Conservation (phyloP, 2,888 invertebrate genomes). For the Melanostoma scalare region DNA sequence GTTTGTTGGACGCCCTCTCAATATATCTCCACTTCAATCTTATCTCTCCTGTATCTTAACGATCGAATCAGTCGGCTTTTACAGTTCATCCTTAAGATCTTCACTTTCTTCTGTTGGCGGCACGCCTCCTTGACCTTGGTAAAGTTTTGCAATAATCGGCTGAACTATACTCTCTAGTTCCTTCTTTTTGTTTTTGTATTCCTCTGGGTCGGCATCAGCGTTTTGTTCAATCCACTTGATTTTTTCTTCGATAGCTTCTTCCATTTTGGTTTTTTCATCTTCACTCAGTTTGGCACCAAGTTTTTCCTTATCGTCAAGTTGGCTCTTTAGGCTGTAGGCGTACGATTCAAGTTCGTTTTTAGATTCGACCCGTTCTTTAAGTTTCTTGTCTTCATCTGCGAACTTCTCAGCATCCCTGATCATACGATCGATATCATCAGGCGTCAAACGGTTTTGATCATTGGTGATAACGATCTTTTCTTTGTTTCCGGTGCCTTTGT, state of each 20-base stretch:
- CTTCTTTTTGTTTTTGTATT: constrained; percentile 97
- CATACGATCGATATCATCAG: constrained; percentile 99
- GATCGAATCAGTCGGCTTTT: constrained; percentile 76
- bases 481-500: constrained; percentile 99
- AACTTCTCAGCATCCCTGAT: constrained; percentile 99
- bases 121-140: constrained; percentile 92
- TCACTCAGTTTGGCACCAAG: constrained; percentile 94
- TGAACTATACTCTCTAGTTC: constrained; percentile 96
- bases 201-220: constrained; percentile 94
- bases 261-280: constrained; percentile 96
- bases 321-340: constrained; percentile 98
- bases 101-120: constrained; percentile 88
- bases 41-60: constrained; percentile 64
- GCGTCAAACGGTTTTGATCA: constrained; percentile 97
- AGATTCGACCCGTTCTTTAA: constrained; percentile 97
- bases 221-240: constrained; percentile 99
- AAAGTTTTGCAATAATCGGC: constrained; percentile 98
- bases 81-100: constrained; percentile 93
- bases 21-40: constrained; percentile 66
- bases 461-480: constrained; percentile 99
- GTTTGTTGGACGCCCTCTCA: constrained; percentile 42
- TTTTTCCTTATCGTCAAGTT: constrained; percentile 97
- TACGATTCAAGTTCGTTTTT: constrained; percentile 98
- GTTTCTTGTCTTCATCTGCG: constrained; percentile 98
- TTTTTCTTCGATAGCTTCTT: constrained; percentile 96